Evolutionary conservation across 1,140 invertebrate genomes (phyloP), one percentile per base, ranked within the genome.

Genomic region (Capitella teleta): DNA sequence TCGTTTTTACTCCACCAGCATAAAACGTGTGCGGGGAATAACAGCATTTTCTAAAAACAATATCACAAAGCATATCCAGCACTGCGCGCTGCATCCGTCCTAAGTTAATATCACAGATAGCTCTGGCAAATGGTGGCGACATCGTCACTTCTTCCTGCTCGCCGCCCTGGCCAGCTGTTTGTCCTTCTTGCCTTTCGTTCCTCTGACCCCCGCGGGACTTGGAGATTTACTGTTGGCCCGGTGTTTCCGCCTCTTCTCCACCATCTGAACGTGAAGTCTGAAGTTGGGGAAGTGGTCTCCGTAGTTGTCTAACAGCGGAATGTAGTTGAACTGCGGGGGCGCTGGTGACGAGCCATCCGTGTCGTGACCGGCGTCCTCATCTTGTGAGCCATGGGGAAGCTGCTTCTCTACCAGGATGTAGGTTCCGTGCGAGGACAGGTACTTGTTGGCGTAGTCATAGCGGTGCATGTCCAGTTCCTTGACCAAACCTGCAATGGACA

Each of bases 361-460:
- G 25, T 47, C 40, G 10, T 49, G 50, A 12, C 34, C 42, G 30
- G 10, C 38, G 5, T 21, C 40, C 21, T 24, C 45, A 2, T 51
- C 34, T 28, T 53, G 53, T 34, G 57, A 57, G 5, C 51, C 38
- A 18, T 21, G 19, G n/a, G 56, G 16, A 2, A 55, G 32, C 49
- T 64, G 59, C 45, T 64, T 66, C 46, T 63, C 53, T n/a, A 64
- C 61, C 18, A 64, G 55, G 23, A 66, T 61, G 52, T 66, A 66
- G 10, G 63, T 66, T 34, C 16, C 38, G 41, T 66, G 61, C 18
- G 60, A 60, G 0, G 44, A 49, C 23, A 66, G 52, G 54, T 52
- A 62, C 51, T 64, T 64, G 26, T 56, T 58, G 25, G 63, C 63
- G 44, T 60, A 60, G 36, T 66, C 63, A 28, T 58, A 50, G 34